Evolutionary conservation across 1,140 invertebrate genomes (phyloP).

Genomic region (Elymnias hypermnestra): DNA sequence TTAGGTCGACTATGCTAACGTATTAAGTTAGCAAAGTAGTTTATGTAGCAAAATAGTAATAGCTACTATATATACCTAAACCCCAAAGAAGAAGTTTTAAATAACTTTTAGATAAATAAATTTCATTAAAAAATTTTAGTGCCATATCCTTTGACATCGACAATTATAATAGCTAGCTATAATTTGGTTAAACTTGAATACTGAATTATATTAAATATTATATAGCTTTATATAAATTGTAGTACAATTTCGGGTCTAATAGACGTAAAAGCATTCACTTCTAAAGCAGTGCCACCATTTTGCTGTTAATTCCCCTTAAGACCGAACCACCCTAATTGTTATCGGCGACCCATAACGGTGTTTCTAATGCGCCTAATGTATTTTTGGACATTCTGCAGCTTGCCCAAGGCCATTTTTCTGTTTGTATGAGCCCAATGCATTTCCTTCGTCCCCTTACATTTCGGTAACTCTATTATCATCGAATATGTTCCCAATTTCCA

Average conservation of each 20-base stretch:
- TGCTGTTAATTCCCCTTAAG: constrained; percentile 66
- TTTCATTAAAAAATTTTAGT: no score
- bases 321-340: constrained; percentile 71
- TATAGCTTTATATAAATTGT: background rate
- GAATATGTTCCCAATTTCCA: constrained; percentile 73
- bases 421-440: constrained; percentile 58
- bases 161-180: no score
- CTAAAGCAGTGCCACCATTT: constrained; percentile 20
- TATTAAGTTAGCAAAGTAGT: no score
- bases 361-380: constrained; percentile 74
- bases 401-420: constrained; percentile 68
- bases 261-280: background rate
- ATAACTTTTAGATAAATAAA: no score
- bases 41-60: no score
- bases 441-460: constrained; percentile 41
- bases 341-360: constrained; percentile 69
- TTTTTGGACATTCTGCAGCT: constrained; percentile 74
- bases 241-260: background rate
- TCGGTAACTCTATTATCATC: constrained; percentile 67
- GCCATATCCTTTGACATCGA: background rate
- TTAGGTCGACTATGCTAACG: no score
- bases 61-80: no score
- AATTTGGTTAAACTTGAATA: no score
- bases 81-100: no score
- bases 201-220: background rate